Percentiles rank a stretch among this genome's conserved stretches.
Conservation (phyloP, 37 sponge, comb jelly and placozoan genomes). For the Aphrocallistes beatrix region DNA sequence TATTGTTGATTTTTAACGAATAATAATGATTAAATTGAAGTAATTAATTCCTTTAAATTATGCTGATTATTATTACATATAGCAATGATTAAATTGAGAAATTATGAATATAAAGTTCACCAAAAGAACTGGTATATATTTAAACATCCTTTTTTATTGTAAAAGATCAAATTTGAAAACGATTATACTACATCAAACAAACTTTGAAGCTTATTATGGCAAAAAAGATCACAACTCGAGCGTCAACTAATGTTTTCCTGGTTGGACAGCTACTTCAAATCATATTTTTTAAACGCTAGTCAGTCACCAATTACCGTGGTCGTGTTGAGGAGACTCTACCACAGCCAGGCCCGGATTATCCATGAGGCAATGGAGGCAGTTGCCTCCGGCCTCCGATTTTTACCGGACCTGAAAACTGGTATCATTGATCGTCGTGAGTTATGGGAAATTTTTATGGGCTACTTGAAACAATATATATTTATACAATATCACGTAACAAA, state of each 20-base stretch:
- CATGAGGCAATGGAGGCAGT: too few species aligned
- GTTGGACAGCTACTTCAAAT: not conserved
- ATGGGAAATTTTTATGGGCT: too few species aligned
- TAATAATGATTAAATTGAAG: not conserved
- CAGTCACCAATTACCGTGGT: not conserved
- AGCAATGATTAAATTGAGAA: not conserved
- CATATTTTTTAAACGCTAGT: not conserved
- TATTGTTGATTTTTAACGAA: not conserved
- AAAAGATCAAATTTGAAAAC: not conserved
- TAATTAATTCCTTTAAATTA: not conserved
- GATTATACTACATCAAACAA: not conserved
- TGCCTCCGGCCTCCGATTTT: too few species aligned
- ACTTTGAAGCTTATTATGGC: not conserved
- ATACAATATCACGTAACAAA: too few species aligned
- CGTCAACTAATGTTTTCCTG: not conserved
- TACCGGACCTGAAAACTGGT: too few species aligned
- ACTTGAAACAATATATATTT: too few species aligned
- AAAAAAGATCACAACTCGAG: not conserved
- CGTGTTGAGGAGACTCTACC: constrained; percentile 11
- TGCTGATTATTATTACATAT: not conserved
- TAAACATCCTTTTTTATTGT: not conserved
- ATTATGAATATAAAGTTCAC: not conserved
- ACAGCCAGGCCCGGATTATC: too few species aligned
- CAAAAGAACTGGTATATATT: not conserved
- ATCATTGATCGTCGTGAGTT: too few species aligned